These are phyloP conservation scores for Scleropages formosus DNA, from an alignment of 2,797 vertebrate species.

Conservation along the genomic window DNA sequence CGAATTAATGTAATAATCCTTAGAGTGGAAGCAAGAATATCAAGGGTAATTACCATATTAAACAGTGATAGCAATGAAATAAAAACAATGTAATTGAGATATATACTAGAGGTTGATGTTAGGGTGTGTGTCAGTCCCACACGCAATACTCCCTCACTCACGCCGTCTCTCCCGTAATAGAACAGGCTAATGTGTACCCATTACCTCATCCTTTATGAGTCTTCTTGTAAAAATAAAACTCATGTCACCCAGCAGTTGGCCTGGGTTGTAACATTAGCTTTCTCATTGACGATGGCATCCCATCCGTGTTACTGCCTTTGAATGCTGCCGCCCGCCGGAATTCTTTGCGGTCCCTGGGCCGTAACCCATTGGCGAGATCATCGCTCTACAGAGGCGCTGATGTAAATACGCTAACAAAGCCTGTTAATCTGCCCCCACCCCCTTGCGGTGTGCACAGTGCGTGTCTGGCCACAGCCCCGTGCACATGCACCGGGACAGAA, in stretches of 20 bases:
- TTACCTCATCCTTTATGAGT: constrained; percentile 30
- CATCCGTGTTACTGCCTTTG: constrained; percentile 43
- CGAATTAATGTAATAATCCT: not conserved
- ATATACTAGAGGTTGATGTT: constrained; percentile 8
- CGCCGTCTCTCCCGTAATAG: constrained; percentile 1
- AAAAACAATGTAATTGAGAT: constrained; percentile 18
- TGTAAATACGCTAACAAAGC: constrained; percentile 74
- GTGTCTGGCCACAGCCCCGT: constrained; percentile 66
- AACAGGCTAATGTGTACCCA: constrained; percentile 17
- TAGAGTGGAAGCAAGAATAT: constrained; percentile 17
- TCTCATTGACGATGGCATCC: constrained; percentile 34
- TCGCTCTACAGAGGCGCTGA: constrained; percentile 60
- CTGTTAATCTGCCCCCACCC: constrained; percentile 49
- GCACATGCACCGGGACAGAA: constrained; percentile 70
- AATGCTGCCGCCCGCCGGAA: not conserved
- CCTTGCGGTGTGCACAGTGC: constrained; percentile 74
- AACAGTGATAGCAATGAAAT: constrained; percentile 16
- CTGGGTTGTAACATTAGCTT: constrained; percentile 29
- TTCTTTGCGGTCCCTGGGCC: not conserved
- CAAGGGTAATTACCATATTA: constrained; percentile 3
- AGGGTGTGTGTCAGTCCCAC: not conserved
- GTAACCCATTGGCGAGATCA: not conserved
- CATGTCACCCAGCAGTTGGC: constrained; percentile 35
- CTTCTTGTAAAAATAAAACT: constrained; percentile 30
- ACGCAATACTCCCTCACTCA: constrained; percentile 4